Base-by-base conservation (phyloP, 2,113 vertebrate species). In the Heloderma charlesbogerti region DNA sequence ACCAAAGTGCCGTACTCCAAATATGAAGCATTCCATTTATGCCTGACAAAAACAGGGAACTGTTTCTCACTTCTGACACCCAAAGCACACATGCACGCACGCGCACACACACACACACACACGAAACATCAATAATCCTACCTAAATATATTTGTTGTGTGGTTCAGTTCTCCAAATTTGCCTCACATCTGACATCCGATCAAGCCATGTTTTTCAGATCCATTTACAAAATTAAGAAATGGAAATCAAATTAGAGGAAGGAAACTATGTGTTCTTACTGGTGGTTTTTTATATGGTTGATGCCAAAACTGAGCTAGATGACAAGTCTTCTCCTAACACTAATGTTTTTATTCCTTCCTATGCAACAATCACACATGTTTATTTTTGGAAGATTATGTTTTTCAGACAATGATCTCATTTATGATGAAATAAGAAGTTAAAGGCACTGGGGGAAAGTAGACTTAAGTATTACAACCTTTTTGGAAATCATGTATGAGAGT, bases 281-380 rank as follows among this genome's bases (percentile, higher is more conserved):
- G 40, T 63, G 40, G 34, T 1, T 67, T 78, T 67, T 22, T 54
- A 84, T 80, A 31, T 51, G 0, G 0, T 90, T 86, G 54, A 93
- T 92, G 67, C 51, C 60, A 89, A n/a, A 77, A 88, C 6, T 78
- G 13, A 69, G 71, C 89, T 90, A 66, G 31, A 66, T 63, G 6
- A 54, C 87, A 37, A 34, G 88, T 78, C 89, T 93, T 91, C 27
- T 95, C 94, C 94, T 94, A 91, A 34, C 67, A 84, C 69, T 78
- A 12, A 0, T 29, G 2, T 82, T 92, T 88, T 67, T 25, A 93
- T 94, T 94, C 69, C 89, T 91, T 72, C 63, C 84, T 84, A 27
- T 29, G n/a, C 57, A 82, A 71, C 25, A 84, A 85, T 91, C 84
- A 34, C 82, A 57, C 45, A 34, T 94, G 57, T 87, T 88, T 92